Percentiles rank a stretch among this genome's conserved stretches.
Evolutionary conservation across 2,113 vertebrate genomes (phyloP).

Genomic region (Damaliscus lunatus): DNA sequence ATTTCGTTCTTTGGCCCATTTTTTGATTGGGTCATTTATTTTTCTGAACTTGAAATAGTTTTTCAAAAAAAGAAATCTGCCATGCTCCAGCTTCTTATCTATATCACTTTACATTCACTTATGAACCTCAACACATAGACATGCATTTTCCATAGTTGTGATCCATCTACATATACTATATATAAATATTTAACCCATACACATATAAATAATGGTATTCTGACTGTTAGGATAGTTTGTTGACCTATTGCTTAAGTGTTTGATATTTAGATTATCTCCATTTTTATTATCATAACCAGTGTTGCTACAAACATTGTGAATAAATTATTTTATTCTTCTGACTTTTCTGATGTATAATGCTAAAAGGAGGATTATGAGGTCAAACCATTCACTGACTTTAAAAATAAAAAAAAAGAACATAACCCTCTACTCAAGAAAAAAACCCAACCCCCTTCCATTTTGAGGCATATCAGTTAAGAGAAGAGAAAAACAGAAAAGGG

Average conservation of each 20-base stretch:
- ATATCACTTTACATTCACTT: neutral
- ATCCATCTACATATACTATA: neutral
- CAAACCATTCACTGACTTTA: slow-evolving; percentile 21
- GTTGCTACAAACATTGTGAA: neutral
- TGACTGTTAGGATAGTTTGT: neutral
- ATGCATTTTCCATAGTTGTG: neutral
- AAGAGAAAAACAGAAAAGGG: neutral
- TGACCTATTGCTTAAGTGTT: neutral
- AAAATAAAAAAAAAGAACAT: neutral
- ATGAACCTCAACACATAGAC: neutral
- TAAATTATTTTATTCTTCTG: slow-evolving; percentile 2
- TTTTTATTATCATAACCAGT: neutral
- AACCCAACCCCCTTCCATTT: neutral
- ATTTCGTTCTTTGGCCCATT: too few relatives aligned
- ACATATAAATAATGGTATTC: neutral
- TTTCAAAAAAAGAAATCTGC: neutral
- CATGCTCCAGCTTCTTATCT: neutral
- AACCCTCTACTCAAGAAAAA: neutral
- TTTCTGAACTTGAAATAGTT: neutral
- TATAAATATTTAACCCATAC: neutral
- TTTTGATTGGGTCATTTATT: too few relatives aligned
- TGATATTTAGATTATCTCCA: neutral
- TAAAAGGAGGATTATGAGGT: neutral
- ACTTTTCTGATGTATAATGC: neutral
- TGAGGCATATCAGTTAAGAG: neutral